Percentiles rank a stretch among this genome's conserved stretches.
Conservation (phyloP, 2,888 invertebrate genomes). For the Apoda limacodes region DNA sequence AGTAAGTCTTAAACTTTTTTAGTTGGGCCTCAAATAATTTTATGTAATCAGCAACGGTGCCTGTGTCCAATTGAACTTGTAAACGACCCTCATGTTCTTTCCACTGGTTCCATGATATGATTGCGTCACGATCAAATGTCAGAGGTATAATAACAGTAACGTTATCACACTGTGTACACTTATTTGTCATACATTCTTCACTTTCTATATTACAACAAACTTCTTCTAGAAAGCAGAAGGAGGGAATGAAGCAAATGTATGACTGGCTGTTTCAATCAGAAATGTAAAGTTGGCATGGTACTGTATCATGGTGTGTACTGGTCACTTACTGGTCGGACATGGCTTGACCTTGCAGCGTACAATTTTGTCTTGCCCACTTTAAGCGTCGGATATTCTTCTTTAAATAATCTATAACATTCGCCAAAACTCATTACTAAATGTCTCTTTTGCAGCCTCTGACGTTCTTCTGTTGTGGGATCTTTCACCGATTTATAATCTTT, state of each 20-base stretch:
- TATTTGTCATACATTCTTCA: slow-evolving; percentile 4
- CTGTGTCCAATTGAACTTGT: not conserved
- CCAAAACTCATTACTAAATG: not conserved
- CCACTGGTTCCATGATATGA: not conserved
- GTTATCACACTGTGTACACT: not conserved
- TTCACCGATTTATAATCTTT: no score
- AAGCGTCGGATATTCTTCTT: slow-evolving; percentile 1
- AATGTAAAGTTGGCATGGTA: slow-evolving; percentile 8
- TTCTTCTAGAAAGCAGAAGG: slow-evolving; percentile 1
- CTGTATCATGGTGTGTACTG: slow-evolving; percentile 8
- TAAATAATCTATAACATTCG: slow-evolving; percentile 1
- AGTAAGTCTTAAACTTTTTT: not conserved
- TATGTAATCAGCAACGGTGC: no score
- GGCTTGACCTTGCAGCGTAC: slow-evolving; percentile 2
- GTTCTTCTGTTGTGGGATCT: not conserved
- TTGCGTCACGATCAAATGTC: not conserved
- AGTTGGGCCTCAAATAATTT: no score
- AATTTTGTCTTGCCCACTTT: slow-evolving; percentile 3
- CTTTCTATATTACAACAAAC: slow-evolving; percentile 5
- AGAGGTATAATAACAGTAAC: not conserved
- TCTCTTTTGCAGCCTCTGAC: not conserved
- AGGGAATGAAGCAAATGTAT: not conserved
- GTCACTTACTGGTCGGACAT: slow-evolving; percentile 3
- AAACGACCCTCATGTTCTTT: not conserved
- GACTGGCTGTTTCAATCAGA: not conserved